Percentiles rank a stretch among this genome's conserved stretches.
phyloP scores from a whole-genome alignment of 2,797 vertebrate species.

The Rhynchotus rufescens region DNA sequence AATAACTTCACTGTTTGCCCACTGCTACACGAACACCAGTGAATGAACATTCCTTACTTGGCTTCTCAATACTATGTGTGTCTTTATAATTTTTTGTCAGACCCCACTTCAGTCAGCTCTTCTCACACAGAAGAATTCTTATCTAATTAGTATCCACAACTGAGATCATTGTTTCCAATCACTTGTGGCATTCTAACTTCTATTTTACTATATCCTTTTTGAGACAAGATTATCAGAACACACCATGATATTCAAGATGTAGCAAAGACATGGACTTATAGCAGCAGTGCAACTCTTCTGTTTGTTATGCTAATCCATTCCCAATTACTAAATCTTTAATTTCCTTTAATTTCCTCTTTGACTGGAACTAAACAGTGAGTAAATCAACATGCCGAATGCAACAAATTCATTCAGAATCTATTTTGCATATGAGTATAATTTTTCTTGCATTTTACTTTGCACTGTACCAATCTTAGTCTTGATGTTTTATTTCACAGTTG shows the following conservation, averaged over 20 bases:
- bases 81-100: constrained; percentile 2
- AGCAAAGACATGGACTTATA: neutral
- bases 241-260: neutral
- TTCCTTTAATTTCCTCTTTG: neutral
- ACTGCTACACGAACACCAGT: neutral
- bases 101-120: neutral
- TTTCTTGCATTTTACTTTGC: neutral
- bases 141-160: neutral
- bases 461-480: neutral
- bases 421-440: neutral
- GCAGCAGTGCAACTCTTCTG: neutral
- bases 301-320: neutral
- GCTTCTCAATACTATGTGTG: neutral
- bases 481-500: neutral
- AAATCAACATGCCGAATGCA: neutral
- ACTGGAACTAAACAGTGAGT: neutral
- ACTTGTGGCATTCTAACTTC: neutral
- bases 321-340: neutral
- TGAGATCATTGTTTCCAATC: neutral
- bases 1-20: neutral
- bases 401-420: neutral
- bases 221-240: neutral
- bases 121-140: constrained; percentile 15
- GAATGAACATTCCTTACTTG: neutral
- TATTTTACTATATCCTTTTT: neutral